Percentiles rank a stretch among this genome's conserved stretches.
phyloP scores from a whole-genome alignment of 2,797 vertebrate species.

The Sebastes cheni region DNA sequence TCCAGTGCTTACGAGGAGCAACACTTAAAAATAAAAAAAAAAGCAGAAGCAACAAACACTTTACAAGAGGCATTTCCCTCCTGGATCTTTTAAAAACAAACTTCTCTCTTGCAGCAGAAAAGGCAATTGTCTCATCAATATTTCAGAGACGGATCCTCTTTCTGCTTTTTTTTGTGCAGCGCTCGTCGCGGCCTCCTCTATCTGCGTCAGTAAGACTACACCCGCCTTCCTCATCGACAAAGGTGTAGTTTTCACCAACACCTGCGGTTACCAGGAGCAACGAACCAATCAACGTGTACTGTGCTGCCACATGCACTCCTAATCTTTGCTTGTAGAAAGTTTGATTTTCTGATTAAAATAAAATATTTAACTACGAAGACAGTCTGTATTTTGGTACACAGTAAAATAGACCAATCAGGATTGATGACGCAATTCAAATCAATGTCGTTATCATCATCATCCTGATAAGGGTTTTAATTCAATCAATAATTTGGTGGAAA shows the following conservation, averaged over 20 bases:
- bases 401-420: conserved; percentile 3
- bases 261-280: conserved; percentile 37
- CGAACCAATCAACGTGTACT: conserved; percentile 24
- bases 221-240: conserved; percentile 14
- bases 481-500: conserved; percentile 37
- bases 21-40: conserved; percentile 5
- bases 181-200: conserved; percentile 43
- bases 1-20: background rate
- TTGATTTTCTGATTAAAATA: conserved; percentile 11
- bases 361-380: conserved; percentile 4
- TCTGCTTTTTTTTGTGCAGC: conserved; percentile 45
- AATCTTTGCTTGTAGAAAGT: background rate
- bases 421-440: conserved; percentile 2
- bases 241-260: conserved; percentile 50
- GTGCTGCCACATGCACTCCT: conserved; percentile 7
- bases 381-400: conserved; percentile 6
- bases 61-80: conserved; percentile 11
- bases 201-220: conserved; percentile 60
- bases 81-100: conserved; percentile 43
- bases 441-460: conserved; percentile 1
- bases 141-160: conserved; percentile 73
- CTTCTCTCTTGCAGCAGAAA: conserved; percentile 46
- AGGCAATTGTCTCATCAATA: conserved; percentile 70
- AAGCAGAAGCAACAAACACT: conserved; percentile 25
- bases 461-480: conserved; percentile 3